Evolutionary conservation across 2,113 vertebrate genomes (phyloP), one percentile per base, ranked within the genome.

Genomic region (Bettongia penicillata): DNA sequence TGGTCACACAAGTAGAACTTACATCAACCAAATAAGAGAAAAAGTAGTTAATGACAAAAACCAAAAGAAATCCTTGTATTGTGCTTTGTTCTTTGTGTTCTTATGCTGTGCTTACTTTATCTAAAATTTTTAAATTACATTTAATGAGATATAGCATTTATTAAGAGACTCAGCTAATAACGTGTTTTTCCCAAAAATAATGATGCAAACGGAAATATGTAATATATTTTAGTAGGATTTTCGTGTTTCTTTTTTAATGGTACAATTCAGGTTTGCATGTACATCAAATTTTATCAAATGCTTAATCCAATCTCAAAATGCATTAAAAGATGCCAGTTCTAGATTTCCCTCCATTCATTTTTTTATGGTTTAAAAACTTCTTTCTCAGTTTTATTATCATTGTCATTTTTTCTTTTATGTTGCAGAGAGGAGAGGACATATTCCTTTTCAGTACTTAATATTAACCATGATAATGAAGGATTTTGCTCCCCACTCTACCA

Each of bases 401-500:
- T 96, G 28, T 37, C 53, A 57, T 28, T 57, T 57, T 55, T 19
- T 53, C 1, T 55, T 55, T 10, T 53, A 91, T 0, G 53, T 57
- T 51, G 53, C 3, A 84, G 7, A 94, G 19, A 94, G 28, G 7
- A 51, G 94, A 84, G 50, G 3, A 24, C 1, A 89, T 43, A 53
- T 92, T 43, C 22, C 22, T 0, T 89, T 84, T 48, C 77, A 93
- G 91, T 3, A 24, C 52, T 47, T 91, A 24, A 94, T 93, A 93
- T 90, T 95, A 8, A 37, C 68, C 94, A 92, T 89, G 28, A 96
- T 31, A 77, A 93, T 84, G 93, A 92, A 50, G 1, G 25, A 53
- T 93, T 90, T 91, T 28, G 77, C 94, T 51, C n/a, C 50, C 25
- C 94, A 37, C 11, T 93, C 95, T 53, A 96, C 94, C 25, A 95